Base-by-base conservation (phyloP, 2,113 vertebrate species). In the Ahaetulla prasina region DNA sequence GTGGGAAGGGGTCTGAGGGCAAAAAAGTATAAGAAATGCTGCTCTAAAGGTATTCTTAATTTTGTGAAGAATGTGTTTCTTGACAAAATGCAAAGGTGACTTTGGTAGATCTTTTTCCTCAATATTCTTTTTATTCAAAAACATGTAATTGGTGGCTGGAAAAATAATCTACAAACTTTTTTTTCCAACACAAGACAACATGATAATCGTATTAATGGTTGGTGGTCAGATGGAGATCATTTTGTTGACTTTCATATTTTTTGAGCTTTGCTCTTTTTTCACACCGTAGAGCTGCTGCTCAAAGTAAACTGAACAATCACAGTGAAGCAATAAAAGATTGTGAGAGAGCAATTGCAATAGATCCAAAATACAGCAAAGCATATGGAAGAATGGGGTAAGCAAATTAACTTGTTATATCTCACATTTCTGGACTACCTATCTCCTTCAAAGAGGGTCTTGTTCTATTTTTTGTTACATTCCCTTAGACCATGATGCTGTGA, bases 351-450 rank as follows among this genome's bases (percentile, higher is more conserved):
- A 99, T 99, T 86, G 98, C 98, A 49, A 99, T 99, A 30, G 99
- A 99, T 94, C 98, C 98, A 0, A 98, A 98, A 80, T 99, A 99
- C 98, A 99, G 99, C 97, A 99, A 99, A 97, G 99, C 99, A 3
- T 99, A 99, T 52, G 99, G 99, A 60, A 98, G 99, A 96, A 99
- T 99, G 99, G 99, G 99, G 99, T 99, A 97, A 98, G 98, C 93
- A 89, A 85, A 55, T 88, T 11, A 85, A 18, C 47, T 5, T 89
- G 18, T 91, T 16, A 35, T 68, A 68, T 35, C 30, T 68, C n/a
- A 35, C 14, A 68, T 68, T 68, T 68, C 63, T 35, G 63, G 63
- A n/a, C 63, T 30, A 35, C 63, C n/a, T 30, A 68, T 68, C 30
- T 68, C 12, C 30, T 68, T 68, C 30, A 68, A 35, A 68, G 12